Percentiles rank a stretch among this genome's conserved stretches.
phyloP scores from a whole-genome alignment of 2,888 invertebrate genomes.

The Tuta absoluta region DNA sequence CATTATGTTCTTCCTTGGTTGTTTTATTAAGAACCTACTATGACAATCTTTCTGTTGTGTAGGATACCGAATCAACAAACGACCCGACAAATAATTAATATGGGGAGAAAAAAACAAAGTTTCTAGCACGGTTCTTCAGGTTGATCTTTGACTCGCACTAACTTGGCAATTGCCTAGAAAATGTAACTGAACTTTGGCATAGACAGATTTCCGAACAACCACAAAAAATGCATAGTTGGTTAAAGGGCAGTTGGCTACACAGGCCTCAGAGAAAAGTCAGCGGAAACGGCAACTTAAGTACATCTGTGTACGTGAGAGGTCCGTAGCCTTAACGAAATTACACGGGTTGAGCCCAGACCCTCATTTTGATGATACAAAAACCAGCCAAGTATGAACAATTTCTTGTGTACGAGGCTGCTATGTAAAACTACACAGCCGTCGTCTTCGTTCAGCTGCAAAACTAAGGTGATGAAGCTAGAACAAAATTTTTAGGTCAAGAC shows the following conservation, averaged over 20 bases:
- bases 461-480: background rate
- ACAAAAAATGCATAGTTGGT: background rate
- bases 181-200: too few relatives aligned
- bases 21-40: too few relatives aligned
- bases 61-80: too few relatives aligned
- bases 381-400: slow-evolving; percentile 32
- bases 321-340: slow-evolving; percentile 40
- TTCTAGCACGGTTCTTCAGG: too few relatives aligned
- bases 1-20: too few relatives aligned
- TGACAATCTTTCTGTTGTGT: too few relatives aligned
- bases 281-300: slow-evolving; percentile 36
- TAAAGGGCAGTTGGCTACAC: background rate
- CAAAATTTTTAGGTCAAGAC: too few relatives aligned
- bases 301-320: slow-evolving; percentile 38
- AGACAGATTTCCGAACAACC: too few relatives aligned
- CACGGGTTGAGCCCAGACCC: slow-evolving; percentile 34
- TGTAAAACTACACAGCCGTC: slow-evolving; percentile 23
- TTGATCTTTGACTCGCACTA: too few relatives aligned
- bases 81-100: too few relatives aligned
- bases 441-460: background rate
- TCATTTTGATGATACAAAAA: slow-evolving; percentile 39
- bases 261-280: slow-evolving; percentile 33
- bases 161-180: too few relatives aligned
- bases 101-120: too few relatives aligned
- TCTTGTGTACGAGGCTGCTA: slow-evolving; percentile 17